phyloP scores from a whole-genome alignment of 2,113 vertebrate genomes.

The Sorex araneus region DNA sequence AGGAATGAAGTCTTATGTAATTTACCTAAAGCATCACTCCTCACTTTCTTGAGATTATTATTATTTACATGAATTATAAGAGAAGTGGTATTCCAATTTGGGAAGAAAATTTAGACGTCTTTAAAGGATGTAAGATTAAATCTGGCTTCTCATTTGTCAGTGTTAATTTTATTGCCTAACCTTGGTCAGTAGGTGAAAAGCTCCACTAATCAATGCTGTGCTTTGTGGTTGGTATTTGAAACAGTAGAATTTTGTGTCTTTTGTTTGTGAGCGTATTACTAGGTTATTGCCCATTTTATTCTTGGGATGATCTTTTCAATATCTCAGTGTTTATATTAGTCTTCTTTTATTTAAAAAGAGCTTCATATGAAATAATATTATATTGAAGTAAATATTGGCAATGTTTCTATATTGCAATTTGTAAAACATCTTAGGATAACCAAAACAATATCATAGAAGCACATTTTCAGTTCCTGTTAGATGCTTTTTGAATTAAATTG shows the following conservation, averaged over 20 bases:
- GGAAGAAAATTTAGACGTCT: constrained; percentile 64
- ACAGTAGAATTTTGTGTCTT: background rate
- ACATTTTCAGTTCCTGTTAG: background rate
- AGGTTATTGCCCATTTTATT: background rate
- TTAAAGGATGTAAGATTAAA: no score
- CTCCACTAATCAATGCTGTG: background rate
- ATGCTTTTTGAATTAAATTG: background rate
- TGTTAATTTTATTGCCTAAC: background rate
- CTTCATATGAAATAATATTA: background rate
- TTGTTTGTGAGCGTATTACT: background rate
- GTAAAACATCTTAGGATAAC: background rate
- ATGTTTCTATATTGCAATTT: background rate
- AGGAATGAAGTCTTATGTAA: no score
- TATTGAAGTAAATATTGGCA: background rate
- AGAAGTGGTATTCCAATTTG: constrained; percentile 15
- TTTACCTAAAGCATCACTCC: background rate
- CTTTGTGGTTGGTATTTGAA: background rate
- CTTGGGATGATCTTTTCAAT: constrained; percentile 4
- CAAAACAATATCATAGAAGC: background rate
- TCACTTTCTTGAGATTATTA: background rate
- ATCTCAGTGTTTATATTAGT: constrained; percentile 2
- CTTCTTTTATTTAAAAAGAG: background rate
- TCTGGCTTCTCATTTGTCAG: constrained; percentile 32
- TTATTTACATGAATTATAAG: constrained; percentile 68
- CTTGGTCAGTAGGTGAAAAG: background rate